Evolutionary conservation across 1,140 invertebrate species (phyloP), one percentile per base, ranked within the genome.

Genomic region (Sminthurinus signatus): DNA sequence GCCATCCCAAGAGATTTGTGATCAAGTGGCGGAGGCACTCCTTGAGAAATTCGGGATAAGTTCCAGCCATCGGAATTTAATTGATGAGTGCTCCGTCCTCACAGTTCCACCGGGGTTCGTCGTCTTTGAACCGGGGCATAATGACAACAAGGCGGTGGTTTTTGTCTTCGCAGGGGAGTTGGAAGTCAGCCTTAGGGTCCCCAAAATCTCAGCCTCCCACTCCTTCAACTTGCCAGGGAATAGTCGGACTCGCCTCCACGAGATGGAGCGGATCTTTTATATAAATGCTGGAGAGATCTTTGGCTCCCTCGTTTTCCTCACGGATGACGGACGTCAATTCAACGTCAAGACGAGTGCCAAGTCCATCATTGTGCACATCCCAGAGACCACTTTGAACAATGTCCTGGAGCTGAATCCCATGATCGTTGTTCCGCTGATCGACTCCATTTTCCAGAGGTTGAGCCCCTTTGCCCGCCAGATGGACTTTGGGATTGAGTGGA

Each of bases 401-500:
- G 1, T 64, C 2, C n/a, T 57, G 14, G 36, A 51, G 2, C 2
- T 23, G 1, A 14, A 58, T 31, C 62, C 62, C 5, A 23, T 19
- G 23, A 23, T 44, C 19, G 4, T 64, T 21, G n/a, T 58, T 4
- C 28, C 31, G 10, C 44, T 64, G 4, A 51, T 55, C 2, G 28
- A 64, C 23, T 21, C 21, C 32, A 48, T 64, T 17, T 31, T 64
- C 17, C 2, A 46, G 44, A 5, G 39, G 17, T 14, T 64, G 2
- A 59, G 55, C 8, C 2, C 23, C 8, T 59, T 64, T 29, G 31
- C 56, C 17, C 25, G 62, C 4, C 42, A 59, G 59, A 59, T 64
- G n/a, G 62, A 64, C 31, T 64, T 64, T 56, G 62, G 62, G 32
- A 50, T 64, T 8, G 62, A 64, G 25, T 64, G 62, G 59, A 60